Percentiles rank a stretch among this genome's conserved stretches.
Conservation (phyloP, 2,113 vertebrate genomes). For the Butastur rufipennis region DNA sequence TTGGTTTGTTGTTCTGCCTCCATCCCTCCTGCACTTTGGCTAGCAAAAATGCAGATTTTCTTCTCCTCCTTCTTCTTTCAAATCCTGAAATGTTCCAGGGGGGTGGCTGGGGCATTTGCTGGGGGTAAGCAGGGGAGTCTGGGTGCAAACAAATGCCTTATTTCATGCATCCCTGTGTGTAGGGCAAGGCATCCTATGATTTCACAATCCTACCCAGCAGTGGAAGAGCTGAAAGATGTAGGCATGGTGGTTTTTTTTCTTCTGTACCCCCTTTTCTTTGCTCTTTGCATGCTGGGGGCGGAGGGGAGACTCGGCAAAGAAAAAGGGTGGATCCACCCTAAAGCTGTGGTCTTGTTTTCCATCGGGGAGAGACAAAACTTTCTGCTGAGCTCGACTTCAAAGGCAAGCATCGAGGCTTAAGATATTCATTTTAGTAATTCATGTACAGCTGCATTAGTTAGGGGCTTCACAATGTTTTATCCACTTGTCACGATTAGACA, state of each 20-base stretch:
- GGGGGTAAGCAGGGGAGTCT: background rate
- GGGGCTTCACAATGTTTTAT: constrained; percentile 61
- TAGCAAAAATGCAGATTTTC: background rate
- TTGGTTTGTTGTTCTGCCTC: background rate
- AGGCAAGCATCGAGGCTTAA: background rate
- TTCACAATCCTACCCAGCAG: background rate
- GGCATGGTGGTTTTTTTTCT: background rate
- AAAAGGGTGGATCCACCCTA: background rate
- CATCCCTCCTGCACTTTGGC: background rate
- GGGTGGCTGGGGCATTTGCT: background rate
- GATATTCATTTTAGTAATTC: constrained; percentile 53
- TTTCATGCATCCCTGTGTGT: background rate
- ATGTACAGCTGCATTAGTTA: constrained; percentile 67
- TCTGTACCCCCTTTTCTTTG: background rate
- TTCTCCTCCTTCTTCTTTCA: background rate
- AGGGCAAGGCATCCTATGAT: accelerated
- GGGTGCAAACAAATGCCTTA: background rate
- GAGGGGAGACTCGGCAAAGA: background rate
- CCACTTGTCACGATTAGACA: constrained; percentile 69
- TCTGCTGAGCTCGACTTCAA: constrained; percentile 43
- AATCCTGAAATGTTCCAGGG: background rate
- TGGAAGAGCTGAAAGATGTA: background rate
- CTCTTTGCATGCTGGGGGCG: background rate
- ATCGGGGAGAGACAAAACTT: background rate
- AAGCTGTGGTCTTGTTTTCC: background rate